Evolutionary conservation across 2,113 vertebrate genomes (phyloP), one percentile per base, ranked within the genome.

Genomic region (Proteles cristata): DNA sequence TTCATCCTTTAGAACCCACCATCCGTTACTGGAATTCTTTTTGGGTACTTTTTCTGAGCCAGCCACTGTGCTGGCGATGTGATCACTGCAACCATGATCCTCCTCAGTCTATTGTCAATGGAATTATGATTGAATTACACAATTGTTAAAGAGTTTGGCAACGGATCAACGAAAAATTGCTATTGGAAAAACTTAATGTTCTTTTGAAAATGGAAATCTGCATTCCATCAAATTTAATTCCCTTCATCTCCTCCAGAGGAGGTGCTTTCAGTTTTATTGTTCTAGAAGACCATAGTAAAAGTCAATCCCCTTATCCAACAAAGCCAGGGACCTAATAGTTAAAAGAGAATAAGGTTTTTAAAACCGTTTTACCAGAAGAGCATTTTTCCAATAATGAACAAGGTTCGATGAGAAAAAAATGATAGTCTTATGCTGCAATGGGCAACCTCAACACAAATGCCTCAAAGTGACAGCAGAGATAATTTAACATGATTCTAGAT

Each of bases 161-260:
- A 48, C 4, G 7, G 45, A 33, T 11, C 45, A 53, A 53, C 65
- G 73, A 96, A 85, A 84, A 79, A n/a, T 61, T 0, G 1, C 33
- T 17, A 14, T 86, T 43, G 63, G 31, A 66, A 77, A 97, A 77
- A 39, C n/a, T 61, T 31, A 35, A 1, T 25, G 11, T 39, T 76
- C 65, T 92, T 82, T 73, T 88, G n/a, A 89, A 81, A 96, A 90
- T 71, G 82, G n/a, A 65, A 88, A 90, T 76, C 79, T 58, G 14
- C 61, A 55, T 93, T 53, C 12, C 50, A 80, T 85, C 79, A 74
- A 58, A 86, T 45, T 88, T 39, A 89, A 88, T 74, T 93, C 12
- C 63, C 17, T 74, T 66, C 5, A 10, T 94, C 11, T 66, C 66
- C 69, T 90, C 10, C 55, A 50, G 66, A 95, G 77, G n/a, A 97